These are phyloP conservation scores for Furcifer pardalis DNA, from an alignment of 2,797 vertebrate genomes.

Conservation along the genomic window DNA sequence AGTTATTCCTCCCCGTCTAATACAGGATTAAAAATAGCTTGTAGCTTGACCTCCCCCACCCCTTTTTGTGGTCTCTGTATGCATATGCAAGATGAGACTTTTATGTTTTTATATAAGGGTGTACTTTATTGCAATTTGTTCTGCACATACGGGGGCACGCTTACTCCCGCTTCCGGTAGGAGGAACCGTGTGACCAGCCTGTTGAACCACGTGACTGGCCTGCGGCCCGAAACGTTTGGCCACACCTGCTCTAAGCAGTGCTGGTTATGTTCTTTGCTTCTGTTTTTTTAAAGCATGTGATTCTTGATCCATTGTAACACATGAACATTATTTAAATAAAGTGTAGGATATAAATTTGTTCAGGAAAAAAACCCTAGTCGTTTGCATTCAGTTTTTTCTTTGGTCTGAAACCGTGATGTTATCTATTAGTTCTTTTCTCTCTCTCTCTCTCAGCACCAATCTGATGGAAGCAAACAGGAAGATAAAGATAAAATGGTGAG, in stretches of 20 bases:
- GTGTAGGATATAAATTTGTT: background rate
- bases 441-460: slow-evolving; percentile 83
- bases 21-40: too few species aligned
- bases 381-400: background rate
- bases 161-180: too few species aligned
- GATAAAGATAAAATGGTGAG: slow-evolving; percentile 93
- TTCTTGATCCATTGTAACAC: background rate
- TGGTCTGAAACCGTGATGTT: slow-evolving; percentile 36
- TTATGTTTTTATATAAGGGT: background rate
- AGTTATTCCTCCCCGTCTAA: too few species aligned
- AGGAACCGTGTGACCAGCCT: too few species aligned
- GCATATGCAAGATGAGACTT: background rate
- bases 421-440: slow-evolving; percentile 28
- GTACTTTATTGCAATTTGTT: background rate
- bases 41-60: too few species aligned
- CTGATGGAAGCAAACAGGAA: slow-evolving; percentile 84
- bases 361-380: background rate
- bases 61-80: too few species aligned
- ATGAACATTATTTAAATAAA: too few species aligned
- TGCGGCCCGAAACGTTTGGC: too few species aligned
- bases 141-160: too few species aligned
- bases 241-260: too few species aligned
- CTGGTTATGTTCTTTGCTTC: background rate
- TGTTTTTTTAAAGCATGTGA: background rate
- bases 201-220: too few species aligned